Base-by-base conservation (phyloP, 2,113 vertebrate species). In the Accipiter cooperii region DNA sequence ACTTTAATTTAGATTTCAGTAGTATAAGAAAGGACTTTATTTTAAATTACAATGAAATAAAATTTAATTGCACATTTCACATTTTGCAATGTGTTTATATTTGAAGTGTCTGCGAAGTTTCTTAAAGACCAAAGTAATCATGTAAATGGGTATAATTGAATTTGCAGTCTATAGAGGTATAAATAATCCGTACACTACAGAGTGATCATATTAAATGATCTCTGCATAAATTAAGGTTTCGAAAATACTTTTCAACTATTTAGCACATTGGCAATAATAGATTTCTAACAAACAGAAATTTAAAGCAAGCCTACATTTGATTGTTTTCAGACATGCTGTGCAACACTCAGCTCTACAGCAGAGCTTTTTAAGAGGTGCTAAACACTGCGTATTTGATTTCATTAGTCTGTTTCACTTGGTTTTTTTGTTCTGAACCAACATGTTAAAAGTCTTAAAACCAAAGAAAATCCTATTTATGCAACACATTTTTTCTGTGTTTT, bases 51-150 rank as follows among this genome's bases (percentile, higher is more conserved):
- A 71, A 28, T 57, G 52, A 84, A 93, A 90, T 84, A 77, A 95
- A 82, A 82, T 75, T 75, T 95, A 89, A 95, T 89, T 83, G 58
- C 61, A 47, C 74, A 33, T 87, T 87, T 86, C 31, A 54, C 71
- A 31, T 87, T 94, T 80, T 91, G 74, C 78, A 52, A 9, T 58
- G 16, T 83, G 81, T 94, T 95, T 94, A n/a, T 88, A 90, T 83
- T 94, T 90, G 84, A 94, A 96, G 85, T 91, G 84, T 66, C 92
- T 91, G 89, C 77, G 63, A 89, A 91, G 87, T 96, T 96, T 94
- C 82, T 92, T 91, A 77, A 93, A 91, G 78, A 95, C 70, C 60
- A 90, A 90, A 94, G 89, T 91, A 88, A 96, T 95, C 55, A 85
- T 60, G 75, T 82, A 83, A 93, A 93, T 91, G 55, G 38, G n/a